Conservation (phyloP, 2,888 invertebrate genomes). For the Nasonia oneida region DNA sequence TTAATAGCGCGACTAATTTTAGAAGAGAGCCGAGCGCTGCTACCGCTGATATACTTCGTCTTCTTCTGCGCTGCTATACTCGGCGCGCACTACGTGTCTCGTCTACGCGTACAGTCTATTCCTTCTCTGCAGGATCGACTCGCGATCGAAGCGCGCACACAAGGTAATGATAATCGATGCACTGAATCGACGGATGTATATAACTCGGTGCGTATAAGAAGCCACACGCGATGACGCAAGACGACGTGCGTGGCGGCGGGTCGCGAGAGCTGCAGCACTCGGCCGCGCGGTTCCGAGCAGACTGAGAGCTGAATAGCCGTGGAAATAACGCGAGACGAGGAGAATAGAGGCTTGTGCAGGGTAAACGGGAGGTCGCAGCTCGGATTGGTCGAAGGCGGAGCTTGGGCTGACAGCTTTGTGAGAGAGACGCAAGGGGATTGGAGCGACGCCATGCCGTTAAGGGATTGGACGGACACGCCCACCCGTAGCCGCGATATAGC, state of each 20-base stretch:
- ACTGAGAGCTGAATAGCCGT: constrained; percentile 43
- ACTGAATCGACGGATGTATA: too few species aligned
- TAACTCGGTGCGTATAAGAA: too few species aligned
- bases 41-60: neutral
- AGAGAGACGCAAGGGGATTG: neutral
- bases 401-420: constrained; percentile 2
- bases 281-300: constrained; percentile 60
- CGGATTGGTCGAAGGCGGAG: constrained; percentile 4
- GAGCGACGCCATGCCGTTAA: neutral
- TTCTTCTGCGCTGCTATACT: neutral
- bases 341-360: neutral
- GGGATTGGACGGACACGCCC: neutral
- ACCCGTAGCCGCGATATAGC: neutral
- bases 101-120: too few species aligned
- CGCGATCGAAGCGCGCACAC: too few species aligned
- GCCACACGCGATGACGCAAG: constrained; percentile 8
- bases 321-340: constrained; percentile 6
- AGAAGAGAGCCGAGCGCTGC: constrained; percentile 21
- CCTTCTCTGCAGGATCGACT: too few species aligned
- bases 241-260: neutral
- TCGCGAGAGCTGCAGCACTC: constrained; percentile 24
- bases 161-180: too few species aligned
- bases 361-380: neutral
- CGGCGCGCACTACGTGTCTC: neutral
- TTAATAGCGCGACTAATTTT: constrained; percentile 59